Evolutionary conservation across 2,797 vertebrate species (phyloP).

Genomic region (Micropoecilia bifurca): DNA sequence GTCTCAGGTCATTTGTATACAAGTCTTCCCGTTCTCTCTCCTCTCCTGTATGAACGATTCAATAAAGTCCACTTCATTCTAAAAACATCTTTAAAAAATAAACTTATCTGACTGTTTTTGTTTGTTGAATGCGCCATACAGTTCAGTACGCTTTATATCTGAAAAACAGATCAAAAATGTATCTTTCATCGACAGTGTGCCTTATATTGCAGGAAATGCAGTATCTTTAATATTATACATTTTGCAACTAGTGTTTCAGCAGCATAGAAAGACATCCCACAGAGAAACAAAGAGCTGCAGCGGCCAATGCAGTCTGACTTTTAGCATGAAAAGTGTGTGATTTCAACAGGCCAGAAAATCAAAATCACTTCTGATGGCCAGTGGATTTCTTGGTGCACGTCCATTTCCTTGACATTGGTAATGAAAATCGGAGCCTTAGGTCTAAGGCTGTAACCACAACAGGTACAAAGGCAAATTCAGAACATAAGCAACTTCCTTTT

Average conservation of each 20-base stretch:
- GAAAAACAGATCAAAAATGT: too few relatives aligned
- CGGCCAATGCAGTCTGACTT: not conserved
- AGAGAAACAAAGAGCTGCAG: not conserved
- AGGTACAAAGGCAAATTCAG: not conserved
- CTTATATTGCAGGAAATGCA: too few relatives aligned
- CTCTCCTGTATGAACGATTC: too few relatives aligned
- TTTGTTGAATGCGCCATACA: too few relatives aligned
- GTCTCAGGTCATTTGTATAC: too few relatives aligned
- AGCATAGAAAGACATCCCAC: not conserved
- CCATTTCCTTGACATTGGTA: not conserved
- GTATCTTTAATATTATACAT: not conserved
- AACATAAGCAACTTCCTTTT: not conserved
- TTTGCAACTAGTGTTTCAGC: not conserved
- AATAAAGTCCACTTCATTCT: too few relatives aligned
- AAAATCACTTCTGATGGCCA: not conserved
- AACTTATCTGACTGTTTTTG: too few relatives aligned
- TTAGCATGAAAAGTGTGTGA: not conserved
- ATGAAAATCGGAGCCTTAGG: not conserved
- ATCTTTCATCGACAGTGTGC: too few relatives aligned
- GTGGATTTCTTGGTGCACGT: not conserved
- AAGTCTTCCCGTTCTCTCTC: too few relatives aligned
- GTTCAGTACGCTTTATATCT: too few relatives aligned
- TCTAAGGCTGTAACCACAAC: not conserved
- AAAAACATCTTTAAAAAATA: too few relatives aligned
- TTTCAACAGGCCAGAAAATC: not conserved